phyloP scores from a whole-genome alignment of 2,113 vertebrate species.

The Sinocyclocheilus rhinocerous region DNA sequence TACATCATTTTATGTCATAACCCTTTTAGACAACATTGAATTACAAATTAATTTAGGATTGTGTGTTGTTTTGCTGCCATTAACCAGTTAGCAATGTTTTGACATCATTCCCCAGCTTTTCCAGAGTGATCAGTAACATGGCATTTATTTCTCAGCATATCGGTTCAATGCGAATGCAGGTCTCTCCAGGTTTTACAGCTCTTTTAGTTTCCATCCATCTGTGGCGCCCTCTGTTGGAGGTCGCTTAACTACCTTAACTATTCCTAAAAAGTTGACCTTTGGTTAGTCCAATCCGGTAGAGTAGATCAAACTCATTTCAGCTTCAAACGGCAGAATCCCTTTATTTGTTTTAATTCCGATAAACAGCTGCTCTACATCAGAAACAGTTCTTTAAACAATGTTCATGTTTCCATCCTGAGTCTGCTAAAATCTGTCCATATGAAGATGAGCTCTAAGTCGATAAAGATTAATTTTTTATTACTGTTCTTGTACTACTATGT shows the following conservation, averaged over 20 bases:
- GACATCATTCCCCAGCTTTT: too few species aligned
- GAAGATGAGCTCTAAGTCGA: neutral
- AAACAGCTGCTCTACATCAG: neutral
- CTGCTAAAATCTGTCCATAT: neutral
- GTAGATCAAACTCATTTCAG: neutral
- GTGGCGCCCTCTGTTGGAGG: slow-evolving; percentile 16
- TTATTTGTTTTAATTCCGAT: neutral
- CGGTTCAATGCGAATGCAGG: too few species aligned
- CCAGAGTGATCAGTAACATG: too few species aligned
- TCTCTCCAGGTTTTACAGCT: neutral
- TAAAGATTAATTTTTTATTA: too few species aligned
- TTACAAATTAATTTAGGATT: too few species aligned
- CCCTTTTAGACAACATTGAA: too few species aligned
- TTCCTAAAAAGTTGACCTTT: neutral
- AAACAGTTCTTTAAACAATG: neutral
- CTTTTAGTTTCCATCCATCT: neutral
- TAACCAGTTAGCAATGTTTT: too few species aligned
- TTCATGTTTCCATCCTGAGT: neutral
- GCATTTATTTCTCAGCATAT: too few species aligned
- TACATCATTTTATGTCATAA: too few species aligned
- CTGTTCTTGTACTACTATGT: too few species aligned
- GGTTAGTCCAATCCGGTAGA: neutral
- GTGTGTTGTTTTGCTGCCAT: too few species aligned
- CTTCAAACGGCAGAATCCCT: neutral
- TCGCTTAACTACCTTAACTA: neutral